Evolutionary conservation across 2,888 invertebrate species (phyloP).

Genomic region (Lamellibrachia satsuma): DNA sequence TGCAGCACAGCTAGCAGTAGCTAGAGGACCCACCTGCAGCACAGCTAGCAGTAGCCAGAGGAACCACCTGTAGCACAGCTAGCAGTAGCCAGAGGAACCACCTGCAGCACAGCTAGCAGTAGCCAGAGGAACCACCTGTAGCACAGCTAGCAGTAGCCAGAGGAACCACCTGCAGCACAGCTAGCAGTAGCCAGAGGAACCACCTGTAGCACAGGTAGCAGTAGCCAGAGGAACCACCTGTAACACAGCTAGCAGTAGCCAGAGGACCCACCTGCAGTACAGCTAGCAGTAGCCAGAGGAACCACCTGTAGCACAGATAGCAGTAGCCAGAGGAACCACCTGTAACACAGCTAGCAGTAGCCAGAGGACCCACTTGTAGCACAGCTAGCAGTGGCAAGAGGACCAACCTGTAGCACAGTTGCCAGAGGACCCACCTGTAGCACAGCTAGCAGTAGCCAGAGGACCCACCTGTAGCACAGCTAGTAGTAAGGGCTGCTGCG

Average conservation of each 20-base stretch:
- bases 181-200: background rate
- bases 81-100: background rate
- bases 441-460: background rate
- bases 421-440: background rate
- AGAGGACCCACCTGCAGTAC: background rate
- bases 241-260: background rate
- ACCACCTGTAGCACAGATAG: background rate
- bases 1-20: background rate
- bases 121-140: background rate
- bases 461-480: conserved; percentile 85
- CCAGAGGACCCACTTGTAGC: background rate
- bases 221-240: background rate
- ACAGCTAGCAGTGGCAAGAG: background rate
- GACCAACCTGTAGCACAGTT: background rate
- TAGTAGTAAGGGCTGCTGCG: conserved; percentile 93
- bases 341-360: background rate
- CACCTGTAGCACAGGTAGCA: background rate
- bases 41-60: background rate
- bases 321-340: background rate
- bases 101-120: background rate
- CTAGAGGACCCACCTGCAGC: background rate
- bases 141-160: background rate
- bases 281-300: background rate
- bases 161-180: background rate
- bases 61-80: background rate